Evolutionary conservation across 2,113 vertebrate species (phyloP).

Genomic region (Pedionomus torquatus): DNA sequence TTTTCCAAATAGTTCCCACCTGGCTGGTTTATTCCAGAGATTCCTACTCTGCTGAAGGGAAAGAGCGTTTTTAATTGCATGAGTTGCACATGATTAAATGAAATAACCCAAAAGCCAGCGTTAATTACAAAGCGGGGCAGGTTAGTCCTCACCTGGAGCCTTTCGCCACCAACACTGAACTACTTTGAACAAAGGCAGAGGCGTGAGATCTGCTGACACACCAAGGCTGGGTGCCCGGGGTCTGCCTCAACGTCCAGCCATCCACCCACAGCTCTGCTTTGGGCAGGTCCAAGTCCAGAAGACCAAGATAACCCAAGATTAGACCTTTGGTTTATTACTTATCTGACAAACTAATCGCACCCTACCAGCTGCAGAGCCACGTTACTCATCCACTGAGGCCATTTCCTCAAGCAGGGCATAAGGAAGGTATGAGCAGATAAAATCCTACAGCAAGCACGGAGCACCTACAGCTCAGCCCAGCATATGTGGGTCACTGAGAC

Average conservation of each 20-base stretch:
- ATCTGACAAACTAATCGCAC: rapidly evolving
- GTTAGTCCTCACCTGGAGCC: neutral
- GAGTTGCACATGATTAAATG: neutral
- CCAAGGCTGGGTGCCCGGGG: neutral
- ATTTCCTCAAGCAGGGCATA: neutral
- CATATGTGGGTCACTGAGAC: rapidly evolving
- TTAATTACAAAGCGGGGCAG: neutral
- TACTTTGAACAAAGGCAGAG: neutral
- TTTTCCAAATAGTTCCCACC: neutral
- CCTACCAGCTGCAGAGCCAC: neutral
- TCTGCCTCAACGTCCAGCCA: neutral
- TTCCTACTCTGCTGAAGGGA: slow-evolving; percentile 10
- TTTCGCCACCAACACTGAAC: neutral
- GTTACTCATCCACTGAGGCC: rapidly evolving
- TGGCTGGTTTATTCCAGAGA: neutral
- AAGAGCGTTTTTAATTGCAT: neutral
- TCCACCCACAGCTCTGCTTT: neutral
- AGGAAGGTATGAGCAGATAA: neutral
- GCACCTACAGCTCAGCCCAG: rapidly evolving
- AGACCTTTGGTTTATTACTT: neutral
- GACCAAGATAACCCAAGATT: neutral
- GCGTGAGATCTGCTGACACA: neutral
- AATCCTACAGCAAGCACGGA: neutral
- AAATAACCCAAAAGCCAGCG: neutral
- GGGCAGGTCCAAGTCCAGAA: neutral